Base-by-base conservation (phyloP, 2,888 invertebrate species). In the Heliconius erato region DNA sequence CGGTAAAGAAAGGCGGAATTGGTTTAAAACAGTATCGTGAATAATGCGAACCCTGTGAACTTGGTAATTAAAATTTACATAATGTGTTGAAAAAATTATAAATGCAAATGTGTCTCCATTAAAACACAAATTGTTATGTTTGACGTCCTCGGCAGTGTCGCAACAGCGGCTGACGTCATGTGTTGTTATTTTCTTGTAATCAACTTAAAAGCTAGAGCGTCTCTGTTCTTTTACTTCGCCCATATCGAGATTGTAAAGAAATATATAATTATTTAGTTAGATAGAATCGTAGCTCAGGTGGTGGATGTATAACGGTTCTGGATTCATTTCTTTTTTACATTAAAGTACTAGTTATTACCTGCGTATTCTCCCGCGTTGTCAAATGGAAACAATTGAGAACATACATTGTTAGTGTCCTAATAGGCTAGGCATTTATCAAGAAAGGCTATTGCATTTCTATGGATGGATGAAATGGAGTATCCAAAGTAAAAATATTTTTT, bases 191-290 rank as follows among this genome's bases (percentile, higher is more conserved):
- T 82, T 49, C 67, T 74, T 82, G 49, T 82, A 71, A 78, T 81
- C 72, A 65, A 78, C 26, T 81, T 67, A 74, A 81, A 82, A 82
- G 78, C 81, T 72, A 40, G 19, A 28, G 49, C 54, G 68, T n/a
- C 19, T 63, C 79, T 77, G 67, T 44, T 23, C 19, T 63, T 59
- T 35, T 78, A 49, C 71, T 78, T 63, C 54, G 28, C 49, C 54
- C 28, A 19, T 74, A 54, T 54, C 23, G 74, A 74, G 11, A 19
- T 74, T 74, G 32, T 23, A n/a, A n/a, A 28, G n/a, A 49, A 5
- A 49, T 49, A 49, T 49, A 49, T 49, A 16, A 49, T 49, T 49
- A 16, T 49, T 49, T 49, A 16, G 49, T 49, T 49, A 16, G 16
- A 14, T 49, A 16, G 16, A 14, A 49, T 49, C 16, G 16, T 16